Evolutionary conservation across 2,888 invertebrate species (phyloP).

Genomic region (Drosophila meridionalis): DNA sequence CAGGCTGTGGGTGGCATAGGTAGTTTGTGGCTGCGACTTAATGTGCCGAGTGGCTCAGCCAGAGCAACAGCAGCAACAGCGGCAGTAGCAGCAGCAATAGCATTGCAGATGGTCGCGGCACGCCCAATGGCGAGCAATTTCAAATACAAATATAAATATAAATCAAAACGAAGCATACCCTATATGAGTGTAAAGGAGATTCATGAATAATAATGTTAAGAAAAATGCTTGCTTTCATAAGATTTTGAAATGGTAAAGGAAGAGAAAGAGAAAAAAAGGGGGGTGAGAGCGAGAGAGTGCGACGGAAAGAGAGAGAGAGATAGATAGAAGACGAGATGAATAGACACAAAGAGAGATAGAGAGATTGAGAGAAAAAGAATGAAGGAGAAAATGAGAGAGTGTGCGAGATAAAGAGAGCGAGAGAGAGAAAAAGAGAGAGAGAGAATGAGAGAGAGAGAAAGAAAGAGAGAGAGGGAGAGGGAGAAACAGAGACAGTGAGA

Average conservation of each 20-base stretch:
- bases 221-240: not conserved
- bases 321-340: no score
- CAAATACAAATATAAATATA: not conserved
- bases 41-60: slow-evolving; percentile 43
- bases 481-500: not conserved
- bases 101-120: slow-evolving; percentile 15
- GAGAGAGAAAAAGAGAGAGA: not conserved
- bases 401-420: no score
- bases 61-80: slow-evolving; percentile 6
- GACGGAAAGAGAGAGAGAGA: not conserved
- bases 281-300: not conserved
- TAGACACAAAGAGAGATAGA: not conserved
- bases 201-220: not conserved
- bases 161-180: not conserved
- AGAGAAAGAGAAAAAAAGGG: no score
- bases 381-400: no score
- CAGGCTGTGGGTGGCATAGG: slow-evolving; percentile 18
- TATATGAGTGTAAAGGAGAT: not conserved
- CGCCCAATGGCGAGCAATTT: not conserved
- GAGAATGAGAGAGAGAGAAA: not conserved
- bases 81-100: not conserved
- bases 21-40: slow-evolving; percentile 40
- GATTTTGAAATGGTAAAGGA: not conserved
- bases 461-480: not conserved
- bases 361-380: not conserved